Conservation (phyloP, 2,797 vertebrate species). For the Pseudochromis fuscus region DNA sequence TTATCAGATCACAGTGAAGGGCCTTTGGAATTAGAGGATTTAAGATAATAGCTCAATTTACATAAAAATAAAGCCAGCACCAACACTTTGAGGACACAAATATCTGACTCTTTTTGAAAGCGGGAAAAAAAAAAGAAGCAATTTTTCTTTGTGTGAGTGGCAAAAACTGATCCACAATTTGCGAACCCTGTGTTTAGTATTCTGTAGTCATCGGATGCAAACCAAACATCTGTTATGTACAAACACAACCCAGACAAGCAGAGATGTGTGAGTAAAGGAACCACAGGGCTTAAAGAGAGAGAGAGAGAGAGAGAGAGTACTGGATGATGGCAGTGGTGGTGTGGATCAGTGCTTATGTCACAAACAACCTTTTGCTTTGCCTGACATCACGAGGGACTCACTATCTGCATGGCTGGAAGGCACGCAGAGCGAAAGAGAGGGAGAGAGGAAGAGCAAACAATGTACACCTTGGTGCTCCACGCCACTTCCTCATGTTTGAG, state of each 20-base stretch:
- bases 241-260: slow-evolving; percentile 24
- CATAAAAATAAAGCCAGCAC: slow-evolving; percentile 40
- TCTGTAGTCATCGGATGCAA: slow-evolving; percentile 23
- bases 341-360: slow-evolving; percentile 67
- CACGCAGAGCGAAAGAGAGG: slow-evolving; percentile 33
- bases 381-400: slow-evolving; percentile 49
- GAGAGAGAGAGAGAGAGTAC: slow-evolving; percentile 1
- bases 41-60: slow-evolving; percentile 51
- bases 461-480: slow-evolving; percentile 46
- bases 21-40: slow-evolving; percentile 44
- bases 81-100: slow-evolving; percentile 28
- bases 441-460: slow-evolving; percentile 64
- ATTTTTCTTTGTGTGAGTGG: neutral
- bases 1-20: slow-evolving; percentile 57
- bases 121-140: neutral
- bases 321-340: slow-evolving; percentile 22
- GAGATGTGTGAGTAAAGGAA: slow-evolving; percentile 29
- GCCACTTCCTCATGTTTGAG: slow-evolving; percentile 59
- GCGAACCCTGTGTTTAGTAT: neutral
- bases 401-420: slow-evolving; percentile 68
- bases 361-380: slow-evolving; percentile 66
- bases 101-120: slow-evolving; percentile 18
- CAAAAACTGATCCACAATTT: neutral
- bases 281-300: slow-evolving; percentile 33
- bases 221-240: slow-evolving; percentile 27